Percentiles rank a stretch among this genome's conserved stretches.
Evolutionary conservation across 2,888 invertebrate genomes (phyloP).

Genomic region (Cantharis nigra): DNA sequence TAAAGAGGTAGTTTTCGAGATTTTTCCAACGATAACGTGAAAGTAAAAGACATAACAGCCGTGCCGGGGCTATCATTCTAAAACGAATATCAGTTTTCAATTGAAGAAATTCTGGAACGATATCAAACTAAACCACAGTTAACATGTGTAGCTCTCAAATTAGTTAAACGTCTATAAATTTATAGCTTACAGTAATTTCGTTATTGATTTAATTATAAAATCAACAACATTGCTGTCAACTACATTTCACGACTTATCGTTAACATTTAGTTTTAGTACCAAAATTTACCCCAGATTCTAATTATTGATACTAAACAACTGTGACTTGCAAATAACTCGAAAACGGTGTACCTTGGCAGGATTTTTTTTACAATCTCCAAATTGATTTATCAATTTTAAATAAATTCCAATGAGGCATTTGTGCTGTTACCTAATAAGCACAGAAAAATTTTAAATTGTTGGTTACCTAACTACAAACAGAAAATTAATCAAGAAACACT

Average conservation of each 20-base stretch:
- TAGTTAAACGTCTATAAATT: background rate
- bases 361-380: no score
- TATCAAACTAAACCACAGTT: background rate
- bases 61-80: background rate
- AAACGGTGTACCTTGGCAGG: background rate
- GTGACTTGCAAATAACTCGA: background rate
- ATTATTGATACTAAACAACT: background rate
- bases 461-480: no score
- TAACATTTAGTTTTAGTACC: background rate
- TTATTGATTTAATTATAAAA: background rate
- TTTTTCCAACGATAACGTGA: background rate
- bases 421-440: no score
- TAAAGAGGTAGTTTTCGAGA: background rate
- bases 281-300: background rate
- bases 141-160: background rate
- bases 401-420: no score
- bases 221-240: background rate
- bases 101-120: background rate
- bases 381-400: no score
- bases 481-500: no score
- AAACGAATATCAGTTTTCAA: background rate
- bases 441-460: no score
- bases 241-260: background rate
- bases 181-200: background rate
- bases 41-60: background rate